These are phyloP conservation scores for Limulus polyphemus DNA, from an alignment of 2,888 invertebrate species.

Conservation along the genomic window DNA sequence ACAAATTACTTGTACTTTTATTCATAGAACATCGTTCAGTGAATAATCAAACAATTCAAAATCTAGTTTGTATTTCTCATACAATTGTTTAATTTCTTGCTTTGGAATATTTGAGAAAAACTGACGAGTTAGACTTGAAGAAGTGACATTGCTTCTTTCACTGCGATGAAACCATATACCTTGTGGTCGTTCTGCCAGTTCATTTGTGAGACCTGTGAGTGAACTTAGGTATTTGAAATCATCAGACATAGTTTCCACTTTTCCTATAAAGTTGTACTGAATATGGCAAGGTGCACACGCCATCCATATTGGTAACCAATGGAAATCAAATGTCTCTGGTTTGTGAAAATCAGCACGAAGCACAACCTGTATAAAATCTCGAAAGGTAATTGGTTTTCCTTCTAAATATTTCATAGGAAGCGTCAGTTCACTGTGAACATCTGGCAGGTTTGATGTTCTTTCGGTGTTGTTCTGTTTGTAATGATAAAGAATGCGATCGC, in stretches of 20 bases:
- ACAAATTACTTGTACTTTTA: too few relatives aligned
- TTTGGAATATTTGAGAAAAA: conserved; percentile 20
- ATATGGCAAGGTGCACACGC: conserved; percentile 64
- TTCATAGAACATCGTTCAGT: conserved; percentile 55
- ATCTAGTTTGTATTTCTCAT: conserved; percentile 51
- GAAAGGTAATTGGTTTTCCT: conserved; percentile 49
- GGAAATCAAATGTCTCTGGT: conserved; percentile 61
- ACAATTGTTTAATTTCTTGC: conserved; percentile 38
- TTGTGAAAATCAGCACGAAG: conserved; percentile 48
- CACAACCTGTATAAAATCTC: conserved; percentile 66
- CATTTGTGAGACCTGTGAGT: too few relatives aligned
- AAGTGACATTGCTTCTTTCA: too few relatives aligned
- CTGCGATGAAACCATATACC: too few relatives aligned
- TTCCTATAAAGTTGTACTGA: conserved; percentile 26
- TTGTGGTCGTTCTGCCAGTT: too few relatives aligned
- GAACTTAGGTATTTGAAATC: conserved; percentile 15
- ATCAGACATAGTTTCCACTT: conserved; percentile 41
- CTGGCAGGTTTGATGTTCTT: conserved; percentile 6
- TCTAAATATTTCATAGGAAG: conserved; percentile 14
- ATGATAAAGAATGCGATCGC: conserved; percentile 20
- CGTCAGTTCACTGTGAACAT: conserved; percentile 19
- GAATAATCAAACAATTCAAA: conserved; percentile 60
- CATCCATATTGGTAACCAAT: conserved; percentile 69
- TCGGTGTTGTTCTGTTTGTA: conserved; percentile 12
- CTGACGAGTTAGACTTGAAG: too few relatives aligned